Percentiles rank a stretch among this genome's conserved stretches.
Conservation (phyloP, 2,113 vertebrate genomes). For the Ctenomys sociabilis region DNA sequence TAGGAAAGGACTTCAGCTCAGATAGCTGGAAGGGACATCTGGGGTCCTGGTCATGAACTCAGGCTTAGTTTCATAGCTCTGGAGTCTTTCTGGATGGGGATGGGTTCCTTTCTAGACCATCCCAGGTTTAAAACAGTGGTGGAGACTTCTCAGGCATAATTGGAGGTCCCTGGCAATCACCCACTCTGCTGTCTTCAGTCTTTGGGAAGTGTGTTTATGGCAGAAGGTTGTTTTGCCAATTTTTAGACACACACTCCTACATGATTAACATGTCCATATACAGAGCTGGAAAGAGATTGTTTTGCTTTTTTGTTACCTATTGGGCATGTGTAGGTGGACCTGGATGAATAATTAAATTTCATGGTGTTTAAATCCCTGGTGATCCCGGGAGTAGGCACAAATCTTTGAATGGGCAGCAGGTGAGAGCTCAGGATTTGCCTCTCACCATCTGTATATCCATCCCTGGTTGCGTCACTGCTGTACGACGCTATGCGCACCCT, state of each 20-base stretch:
- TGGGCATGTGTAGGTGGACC: neutral
- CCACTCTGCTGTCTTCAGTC: neutral
- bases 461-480: neutral
- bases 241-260: neutral
- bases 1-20: neutral
- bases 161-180: neutral
- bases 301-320: neutral
- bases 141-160: neutral
- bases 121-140: neutral
- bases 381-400: neutral
- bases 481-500: neutral
- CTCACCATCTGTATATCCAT: neutral
- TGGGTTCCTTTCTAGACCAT: neutral
- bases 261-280: neutral
- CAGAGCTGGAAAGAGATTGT: neutral
- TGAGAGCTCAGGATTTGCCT: neutral
- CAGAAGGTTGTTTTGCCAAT: neutral
- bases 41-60: neutral
- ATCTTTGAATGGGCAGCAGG: neutral
- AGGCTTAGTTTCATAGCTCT: neutral
- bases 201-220: neutral
- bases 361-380: neutral
- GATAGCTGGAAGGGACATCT: neutral
- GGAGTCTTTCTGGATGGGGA: neutral
- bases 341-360: neutral